Conservation (phyloP, 2,888 invertebrate species). For the Epinotia demarniana region DNA sequence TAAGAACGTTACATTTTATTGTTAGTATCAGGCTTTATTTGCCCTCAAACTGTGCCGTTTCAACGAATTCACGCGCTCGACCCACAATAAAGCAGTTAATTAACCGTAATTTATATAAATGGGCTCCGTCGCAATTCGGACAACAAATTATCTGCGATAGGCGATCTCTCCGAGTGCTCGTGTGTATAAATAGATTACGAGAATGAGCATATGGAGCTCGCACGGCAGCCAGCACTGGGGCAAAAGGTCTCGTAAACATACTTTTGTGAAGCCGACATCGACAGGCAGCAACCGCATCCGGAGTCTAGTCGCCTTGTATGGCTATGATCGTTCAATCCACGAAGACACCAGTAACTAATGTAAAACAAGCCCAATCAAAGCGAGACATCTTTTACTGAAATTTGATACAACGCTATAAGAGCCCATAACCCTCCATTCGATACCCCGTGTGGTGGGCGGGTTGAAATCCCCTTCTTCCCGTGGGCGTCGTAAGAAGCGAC, state of each 20-base stretch:
- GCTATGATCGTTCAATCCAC: neutral
- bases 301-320: too few species aligned
- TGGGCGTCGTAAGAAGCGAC: too few species aligned
- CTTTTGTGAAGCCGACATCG: neutral
- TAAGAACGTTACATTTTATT: slow-evolving; percentile 63
- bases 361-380: neutral
- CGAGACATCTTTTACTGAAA: too few species aligned
- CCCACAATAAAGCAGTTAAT: slow-evolving; percentile 75
- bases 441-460: too few species aligned
- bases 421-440: too few species aligned
- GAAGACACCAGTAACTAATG: neutral
- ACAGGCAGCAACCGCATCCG: neutral
- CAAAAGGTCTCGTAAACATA: neutral
- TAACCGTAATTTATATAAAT: slow-evolving; percentile 78
- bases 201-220: slow-evolving; percentile 11
- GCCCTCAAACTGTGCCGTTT: slow-evolving; percentile 63
- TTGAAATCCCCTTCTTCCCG: too few species aligned
- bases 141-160: slow-evolving; percentile 73
- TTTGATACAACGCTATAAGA: neutral
- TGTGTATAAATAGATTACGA: slow-evolving; percentile 56
- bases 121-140: slow-evolving; percentile 68
- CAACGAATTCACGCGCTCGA: slow-evolving; percentile 69
- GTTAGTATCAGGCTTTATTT: slow-evolving; percentile 50
- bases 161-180: slow-evolving; percentile 63
- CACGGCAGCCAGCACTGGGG: neutral